phyloP scores from a whole-genome alignment of 2,797 vertebrate genomes.

The Picus viridis region DNA sequence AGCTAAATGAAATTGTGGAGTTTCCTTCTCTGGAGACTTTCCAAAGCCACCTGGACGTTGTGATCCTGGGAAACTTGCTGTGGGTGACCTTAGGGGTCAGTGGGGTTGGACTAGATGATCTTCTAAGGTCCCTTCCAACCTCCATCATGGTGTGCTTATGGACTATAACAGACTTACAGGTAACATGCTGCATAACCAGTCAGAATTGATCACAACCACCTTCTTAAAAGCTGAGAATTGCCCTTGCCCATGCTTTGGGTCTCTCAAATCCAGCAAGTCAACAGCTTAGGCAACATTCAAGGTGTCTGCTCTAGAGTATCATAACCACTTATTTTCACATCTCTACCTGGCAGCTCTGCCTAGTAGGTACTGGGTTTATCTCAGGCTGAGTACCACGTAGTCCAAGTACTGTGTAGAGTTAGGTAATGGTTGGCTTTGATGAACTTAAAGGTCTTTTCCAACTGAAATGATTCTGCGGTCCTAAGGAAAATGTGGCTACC shows the following conservation, averaged over 20 bases:
- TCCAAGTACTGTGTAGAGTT: too few species aligned
- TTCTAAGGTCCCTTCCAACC: too few species aligned
- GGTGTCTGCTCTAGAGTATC: background rate
- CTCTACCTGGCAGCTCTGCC: background rate
- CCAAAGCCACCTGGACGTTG: too few species aligned
- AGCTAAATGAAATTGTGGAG: too few species aligned
- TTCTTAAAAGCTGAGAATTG: background rate
- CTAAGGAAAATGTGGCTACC: background rate
- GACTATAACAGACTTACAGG: background rate
- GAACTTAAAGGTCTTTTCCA: too few species aligned
- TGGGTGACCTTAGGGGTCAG: too few species aligned
- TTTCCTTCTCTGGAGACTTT: too few species aligned
- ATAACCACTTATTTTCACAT: background rate
- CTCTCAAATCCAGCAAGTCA: background rate
- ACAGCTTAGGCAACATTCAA: background rate
- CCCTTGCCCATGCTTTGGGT: accelerated
- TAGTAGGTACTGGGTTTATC: background rate
- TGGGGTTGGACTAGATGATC: too few species aligned
- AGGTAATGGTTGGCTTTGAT: too few species aligned
- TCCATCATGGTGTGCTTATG: background rate
- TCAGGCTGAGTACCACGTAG: background rate
- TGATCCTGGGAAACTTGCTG: too few species aligned
- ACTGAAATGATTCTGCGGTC: too few species aligned
- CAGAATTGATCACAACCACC: background rate
- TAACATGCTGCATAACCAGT: background rate